These are phyloP conservation scores for Drosophila kanapiae DNA, from an alignment of 1,140 invertebrate genomes.

Conservation along the genomic window DNA sequence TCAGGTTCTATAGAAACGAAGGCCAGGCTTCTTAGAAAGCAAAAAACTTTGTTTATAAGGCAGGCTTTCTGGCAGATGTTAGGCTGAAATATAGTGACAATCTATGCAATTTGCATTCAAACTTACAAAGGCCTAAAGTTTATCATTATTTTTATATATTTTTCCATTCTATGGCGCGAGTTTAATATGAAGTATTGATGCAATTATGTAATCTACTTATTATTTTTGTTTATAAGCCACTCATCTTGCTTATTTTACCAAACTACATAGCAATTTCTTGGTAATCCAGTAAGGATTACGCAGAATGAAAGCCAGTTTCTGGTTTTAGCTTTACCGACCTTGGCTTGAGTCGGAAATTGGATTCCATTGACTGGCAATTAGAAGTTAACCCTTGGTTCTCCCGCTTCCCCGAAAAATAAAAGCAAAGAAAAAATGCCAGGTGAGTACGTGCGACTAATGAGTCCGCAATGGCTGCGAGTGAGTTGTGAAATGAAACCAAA, in stretches of 20 bases:
- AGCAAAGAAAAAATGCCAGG: slow-evolving; percentile 13
- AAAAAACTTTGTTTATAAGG: not conserved
- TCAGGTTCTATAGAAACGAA: not conserved
- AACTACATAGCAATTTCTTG: not conserved
- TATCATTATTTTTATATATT: no score
- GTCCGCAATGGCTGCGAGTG: not conserved
- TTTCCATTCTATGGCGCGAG: no score
- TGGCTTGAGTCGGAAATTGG: slow-evolving; percentile 21
- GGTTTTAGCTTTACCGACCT: not conserved
- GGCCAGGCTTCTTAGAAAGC: not conserved
- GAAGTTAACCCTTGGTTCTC: slow-evolving; percentile 34
- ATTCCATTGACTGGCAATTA: slow-evolving; percentile 29
- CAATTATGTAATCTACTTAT: not conserved
- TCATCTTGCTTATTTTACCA: not conserved
- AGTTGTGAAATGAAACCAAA: slow-evolving; percentile 73
- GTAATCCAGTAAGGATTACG: not conserved
- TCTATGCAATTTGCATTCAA: not conserved
- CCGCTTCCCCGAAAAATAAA: slow-evolving; percentile 17
- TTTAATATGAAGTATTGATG: no score
- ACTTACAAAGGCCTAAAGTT: no score
- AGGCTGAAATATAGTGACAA: not conserved
- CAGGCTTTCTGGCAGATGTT: not conserved
- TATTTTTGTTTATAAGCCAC: not conserved
- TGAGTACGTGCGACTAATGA: slow-evolving; percentile 64
- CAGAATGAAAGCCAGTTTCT: not conserved